Percentiles rank a stretch among this genome's conserved stretches.
These are phyloP conservation scores for Nanger granti DNA, from an alignment of 2,113 vertebrate genomes.

Conservation along the genomic window DNA sequence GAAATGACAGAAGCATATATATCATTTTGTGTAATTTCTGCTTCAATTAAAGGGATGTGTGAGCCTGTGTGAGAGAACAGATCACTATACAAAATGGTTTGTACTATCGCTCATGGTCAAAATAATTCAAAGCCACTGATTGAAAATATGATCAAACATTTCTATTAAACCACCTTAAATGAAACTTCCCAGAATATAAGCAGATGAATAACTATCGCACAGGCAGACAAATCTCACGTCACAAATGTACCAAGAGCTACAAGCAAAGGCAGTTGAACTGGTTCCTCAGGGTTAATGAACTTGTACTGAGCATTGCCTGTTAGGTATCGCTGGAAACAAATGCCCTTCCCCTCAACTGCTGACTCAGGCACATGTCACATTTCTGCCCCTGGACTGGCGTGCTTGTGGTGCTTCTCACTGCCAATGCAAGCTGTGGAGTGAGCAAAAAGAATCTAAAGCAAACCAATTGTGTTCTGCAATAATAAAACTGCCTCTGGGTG, in stretches of 20 bases:
- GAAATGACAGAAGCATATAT: background rate
- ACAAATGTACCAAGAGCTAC: background rate
- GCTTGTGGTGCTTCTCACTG: background rate
- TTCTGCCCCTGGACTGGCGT: background rate
- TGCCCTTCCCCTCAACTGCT: background rate
- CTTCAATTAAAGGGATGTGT: background rate
- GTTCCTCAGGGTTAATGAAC: background rate
- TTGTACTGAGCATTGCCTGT: background rate
- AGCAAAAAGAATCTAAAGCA: background rate
- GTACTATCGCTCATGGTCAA: background rate
- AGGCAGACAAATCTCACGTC: conserved; percentile 59
- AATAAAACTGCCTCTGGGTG: background rate
- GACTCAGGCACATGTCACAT: background rate
- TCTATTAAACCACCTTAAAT: background rate
- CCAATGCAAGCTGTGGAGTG: background rate
- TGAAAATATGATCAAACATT: background rate
- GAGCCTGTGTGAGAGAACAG: background rate
- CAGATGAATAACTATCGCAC: conserved; percentile 44
- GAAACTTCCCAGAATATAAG: background rate
- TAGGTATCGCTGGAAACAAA: background rate
- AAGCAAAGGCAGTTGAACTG: background rate
- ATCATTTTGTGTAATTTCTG: background rate
- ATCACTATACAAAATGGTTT: background rate
- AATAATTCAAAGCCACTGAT: background rate
- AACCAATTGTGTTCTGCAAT: background rate